Conservation (phyloP, 2,113 vertebrate genomes). For the Origma solitaria region DNA sequence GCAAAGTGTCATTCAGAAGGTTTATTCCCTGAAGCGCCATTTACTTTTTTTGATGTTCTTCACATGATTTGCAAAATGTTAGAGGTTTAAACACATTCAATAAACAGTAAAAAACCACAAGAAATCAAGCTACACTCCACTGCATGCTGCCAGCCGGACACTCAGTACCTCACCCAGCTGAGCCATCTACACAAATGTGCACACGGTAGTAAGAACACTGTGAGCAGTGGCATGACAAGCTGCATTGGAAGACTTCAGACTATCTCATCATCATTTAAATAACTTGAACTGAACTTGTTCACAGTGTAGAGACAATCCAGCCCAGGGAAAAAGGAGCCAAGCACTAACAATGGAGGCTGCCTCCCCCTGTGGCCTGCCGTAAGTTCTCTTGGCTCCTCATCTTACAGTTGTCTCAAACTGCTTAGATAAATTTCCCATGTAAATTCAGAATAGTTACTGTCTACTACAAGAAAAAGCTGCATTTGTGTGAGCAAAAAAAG, state of each 20-base stretch:
- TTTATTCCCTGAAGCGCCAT: not conserved
- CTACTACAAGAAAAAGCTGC: not conserved
- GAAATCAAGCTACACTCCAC: not conserved
- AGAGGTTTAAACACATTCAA: not conserved
- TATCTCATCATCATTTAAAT: not conserved
- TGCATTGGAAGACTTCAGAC: not conserved
- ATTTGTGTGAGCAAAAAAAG: not conserved
- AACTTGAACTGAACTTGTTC: not conserved
- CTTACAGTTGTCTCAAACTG: not conserved
- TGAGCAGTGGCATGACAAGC: not conserved
- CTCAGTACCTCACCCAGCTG: not conserved
- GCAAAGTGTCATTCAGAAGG: not conserved
- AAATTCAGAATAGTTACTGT: not conserved
- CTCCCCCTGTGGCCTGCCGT: not conserved
- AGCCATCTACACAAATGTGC: not conserved
- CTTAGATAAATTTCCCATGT: constrained; percentile 17
- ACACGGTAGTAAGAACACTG: not conserved
- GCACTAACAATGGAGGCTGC: not conserved
- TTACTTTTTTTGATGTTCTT: not conserved
- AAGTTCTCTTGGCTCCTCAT: not conserved
- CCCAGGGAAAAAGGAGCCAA: not conserved
- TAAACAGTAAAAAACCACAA: not conserved
- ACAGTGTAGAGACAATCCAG: not conserved
- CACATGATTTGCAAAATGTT: not conserved
- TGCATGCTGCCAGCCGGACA: not conserved